Percentiles rank a stretch among this genome's conserved stretches.
Evolutionary conservation across 2,113 vertebrate genomes (phyloP).

Genomic region (Emydura subglobosa): DNA sequence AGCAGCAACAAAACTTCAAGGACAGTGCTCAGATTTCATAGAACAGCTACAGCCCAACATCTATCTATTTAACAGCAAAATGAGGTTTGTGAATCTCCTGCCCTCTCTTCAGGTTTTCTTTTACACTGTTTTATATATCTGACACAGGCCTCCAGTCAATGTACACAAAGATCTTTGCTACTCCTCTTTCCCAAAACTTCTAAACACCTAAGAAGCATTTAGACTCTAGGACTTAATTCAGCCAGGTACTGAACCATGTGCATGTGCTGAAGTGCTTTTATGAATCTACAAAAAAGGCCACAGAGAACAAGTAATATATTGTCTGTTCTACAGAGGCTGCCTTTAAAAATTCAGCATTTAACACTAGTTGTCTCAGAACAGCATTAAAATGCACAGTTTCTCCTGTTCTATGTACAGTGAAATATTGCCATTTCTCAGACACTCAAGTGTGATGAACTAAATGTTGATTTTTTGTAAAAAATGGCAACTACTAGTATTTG

Average conservation of each 20-base stretch:
- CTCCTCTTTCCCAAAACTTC: fast-evolving
- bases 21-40: neutral
- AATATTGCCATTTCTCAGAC: no score
- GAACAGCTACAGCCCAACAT: neutral
- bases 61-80: neutral
- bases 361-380: neutral
- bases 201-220: neutral
- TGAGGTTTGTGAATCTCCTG: neutral
- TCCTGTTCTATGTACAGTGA: neutral
- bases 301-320: neutral
- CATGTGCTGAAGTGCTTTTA: no score
- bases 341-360: neutral
- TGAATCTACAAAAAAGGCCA: no score
- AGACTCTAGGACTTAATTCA: no score
- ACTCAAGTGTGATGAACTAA: no score
- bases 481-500: neutral
- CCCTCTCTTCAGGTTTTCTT: neutral
- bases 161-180: neutral
- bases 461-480: no score
- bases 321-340: no score
- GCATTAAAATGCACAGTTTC: neutral
- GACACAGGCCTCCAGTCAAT: neutral
- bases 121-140: neutral
- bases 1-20: neutral
- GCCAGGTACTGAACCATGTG: no score